A percentile compares a stretch with the other conserved stretches of the same genome.
Conservation (phyloP, 2,113 vertebrate genomes). For the Festucalex cinctus region DNA sequence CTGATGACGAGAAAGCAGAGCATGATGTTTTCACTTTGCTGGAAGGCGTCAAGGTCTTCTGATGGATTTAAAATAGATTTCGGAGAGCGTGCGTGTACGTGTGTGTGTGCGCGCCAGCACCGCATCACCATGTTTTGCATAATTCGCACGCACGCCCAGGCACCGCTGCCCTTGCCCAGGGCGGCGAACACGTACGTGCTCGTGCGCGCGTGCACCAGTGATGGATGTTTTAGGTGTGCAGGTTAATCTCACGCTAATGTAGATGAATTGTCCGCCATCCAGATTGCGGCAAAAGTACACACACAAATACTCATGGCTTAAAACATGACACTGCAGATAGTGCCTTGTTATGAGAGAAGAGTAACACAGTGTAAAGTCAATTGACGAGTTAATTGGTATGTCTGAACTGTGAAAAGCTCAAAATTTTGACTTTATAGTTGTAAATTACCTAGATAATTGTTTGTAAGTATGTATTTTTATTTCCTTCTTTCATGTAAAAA, state of each 20-base stretch:
- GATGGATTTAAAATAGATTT: slow-evolving; percentile 4
- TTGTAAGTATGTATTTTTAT: no score
- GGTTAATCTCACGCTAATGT: slow-evolving; percentile 69
- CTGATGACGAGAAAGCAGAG: not conserved
- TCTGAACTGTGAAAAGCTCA: no score
- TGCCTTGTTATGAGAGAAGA: slow-evolving; percentile 15
- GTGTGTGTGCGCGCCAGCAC: slow-evolving; percentile 1
- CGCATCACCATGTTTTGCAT: slow-evolving; percentile 30
- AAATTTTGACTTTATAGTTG: no score
- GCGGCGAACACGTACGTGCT: slow-evolving; percentile 5
- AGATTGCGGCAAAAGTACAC: slow-evolving; percentile 43
- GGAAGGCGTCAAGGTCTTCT: slow-evolving; percentile 9
- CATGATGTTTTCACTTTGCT: not conserved
- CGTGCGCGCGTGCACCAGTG: slow-evolving; percentile 25
- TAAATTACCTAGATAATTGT: no score
- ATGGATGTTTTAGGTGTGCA: slow-evolving; percentile 64
- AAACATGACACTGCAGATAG: slow-evolving; percentile 14
- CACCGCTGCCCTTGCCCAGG: slow-evolving; percentile 47
- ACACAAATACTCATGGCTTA: slow-evolving; percentile 15
- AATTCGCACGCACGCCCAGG: slow-evolving; percentile 11
- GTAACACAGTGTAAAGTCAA: slow-evolving; percentile 37
- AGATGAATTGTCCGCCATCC: slow-evolving; percentile 60
- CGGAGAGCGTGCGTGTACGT: not conserved
- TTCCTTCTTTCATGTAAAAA: not conserved
- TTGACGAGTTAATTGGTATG: slow-evolving; percentile 1